Evolutionary conservation across 1,140 invertebrate species (phyloP), one percentile per base, ranked within the genome.

Genomic region (Daktulosphaira vitifoliae): DNA sequence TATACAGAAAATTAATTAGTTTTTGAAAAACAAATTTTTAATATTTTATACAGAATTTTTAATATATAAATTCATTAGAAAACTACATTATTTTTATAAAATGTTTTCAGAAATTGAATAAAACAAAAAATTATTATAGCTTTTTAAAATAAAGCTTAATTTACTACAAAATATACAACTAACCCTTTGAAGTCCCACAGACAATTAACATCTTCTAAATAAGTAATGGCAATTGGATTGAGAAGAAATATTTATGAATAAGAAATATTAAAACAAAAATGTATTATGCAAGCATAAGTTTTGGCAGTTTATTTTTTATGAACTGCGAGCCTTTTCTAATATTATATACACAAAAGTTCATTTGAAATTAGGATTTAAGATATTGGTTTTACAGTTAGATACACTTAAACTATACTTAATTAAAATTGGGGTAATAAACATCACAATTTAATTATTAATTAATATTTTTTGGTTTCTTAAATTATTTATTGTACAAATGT

Each of bases 241-340:
- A n/a, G n/a, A n/a, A n/a, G n/a, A n/a, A n/a, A 25, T 46, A n/a
- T 18, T 33, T 1, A 26, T 7, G 6, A 16, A 29, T 11, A 2
- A 59, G 25, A 29, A 29, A 20, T 46, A 33, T 0, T 20, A 54
- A n/a, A n/a, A n/a, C n/a, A 44, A n/a, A n/a, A n/a, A 44, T 4
- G 20, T 20, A 16, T 6, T 48, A 18, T 18, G 6, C 20, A 48
- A 48, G 11, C 5, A 18, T 48, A 20, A 16, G 15, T 18, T 46
- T 62, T 62, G 42, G 54, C 42, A 62, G 42, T 62, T 46, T 62
- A 62, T 62, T 46, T n/a, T 62, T n/a, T 20, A 23, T 33, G 5
- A 29, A 33, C 25, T 46, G 42, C 13, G 11, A 33, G 25, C 26
- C 44, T 33, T 33, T 33, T 48, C 46, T 62, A 44, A 48, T 59